Base-by-base conservation (phyloP, 2,888 invertebrate species). In the Sericinus montela region DNA sequence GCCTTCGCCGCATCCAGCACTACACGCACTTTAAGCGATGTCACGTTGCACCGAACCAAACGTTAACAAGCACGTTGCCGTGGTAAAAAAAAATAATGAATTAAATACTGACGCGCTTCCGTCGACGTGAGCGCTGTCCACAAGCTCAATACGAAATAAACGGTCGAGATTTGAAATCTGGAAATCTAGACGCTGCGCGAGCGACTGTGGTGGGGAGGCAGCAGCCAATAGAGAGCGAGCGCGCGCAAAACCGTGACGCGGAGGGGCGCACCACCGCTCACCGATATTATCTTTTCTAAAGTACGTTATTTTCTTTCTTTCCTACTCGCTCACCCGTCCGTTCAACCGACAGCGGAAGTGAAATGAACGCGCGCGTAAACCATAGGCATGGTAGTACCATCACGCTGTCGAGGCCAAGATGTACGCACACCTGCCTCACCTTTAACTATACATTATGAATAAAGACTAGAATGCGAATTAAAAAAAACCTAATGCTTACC, bases 121-220 rank as follows among this genome's bases (percentile, higher is more conserved):
- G 62, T 63, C 65, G 61, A 58, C 67, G 64, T 69, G 63, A 64
- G 59, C 72, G 68, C 81, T 65, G 72, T 66, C 58, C 75, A 80
- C 65, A 70, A 69, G 81, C 75, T 80, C 81, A 74, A 75, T 72
- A 75, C 75, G 80, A 85, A 89, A 88, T 89, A 89, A 88, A 88
- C 89, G 87, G 89, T 83, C 80, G 88, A 86, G 89, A 89, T 89
- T 89, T 89, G 71, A 89, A 89, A 88, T 87, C 84, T 82, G 79
- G 70, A 72, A 77, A 79, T 75, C 74, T 80, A 83, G 86, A 86
- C 87, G 85, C 85, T 77, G 85, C 79, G 83, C 80, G 76, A 71
- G 79, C 80, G 78, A 63, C 68, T 65, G 65, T 65, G 63, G 69
- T 65, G 73, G 72, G 67, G 70, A 53, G 48, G 58, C 59, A 54